Conservation (phyloP, 2,888 invertebrate species). For the Dyspetes luteomarginatus region DNA sequence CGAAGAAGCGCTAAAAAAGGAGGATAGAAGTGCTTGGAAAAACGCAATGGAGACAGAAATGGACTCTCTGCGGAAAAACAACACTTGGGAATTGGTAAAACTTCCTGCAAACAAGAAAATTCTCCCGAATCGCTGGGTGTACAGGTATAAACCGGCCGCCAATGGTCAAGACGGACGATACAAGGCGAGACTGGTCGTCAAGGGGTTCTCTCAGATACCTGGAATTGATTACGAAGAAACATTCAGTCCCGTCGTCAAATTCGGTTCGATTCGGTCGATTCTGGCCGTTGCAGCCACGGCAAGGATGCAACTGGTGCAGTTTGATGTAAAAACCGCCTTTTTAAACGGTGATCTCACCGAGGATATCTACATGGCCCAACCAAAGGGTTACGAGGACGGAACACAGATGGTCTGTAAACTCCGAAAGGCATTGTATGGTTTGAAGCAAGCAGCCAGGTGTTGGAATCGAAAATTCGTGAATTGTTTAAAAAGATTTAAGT, state of each 20-base stretch:
- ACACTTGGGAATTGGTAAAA: conserved; percentile 44
- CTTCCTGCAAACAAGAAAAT: conserved; percentile 1
- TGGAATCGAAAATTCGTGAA: conserved; percentile 37
- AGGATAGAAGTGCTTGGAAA: conserved; percentile 18
- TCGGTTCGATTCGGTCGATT: conserved; percentile 67
- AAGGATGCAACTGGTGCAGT: conserved; percentile 69
- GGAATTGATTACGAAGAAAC: conserved; percentile 72
- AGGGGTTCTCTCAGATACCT: conserved; percentile 68
- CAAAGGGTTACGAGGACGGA: conserved; percentile 29
- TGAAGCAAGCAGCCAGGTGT: conserved; percentile 43
- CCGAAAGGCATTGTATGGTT: conserved; percentile 16
- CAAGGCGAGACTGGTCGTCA: conserved; percentile 68
- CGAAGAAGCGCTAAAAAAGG: conserved; percentile 13
- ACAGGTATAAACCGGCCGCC: neutral
- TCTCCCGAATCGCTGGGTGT: conserved; percentile 40
- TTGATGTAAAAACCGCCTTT: conserved; percentile 76
- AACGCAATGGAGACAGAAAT: conserved; percentile 53
- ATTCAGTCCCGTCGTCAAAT: conserved; percentile 69
- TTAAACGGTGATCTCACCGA: conserved; percentile 72
- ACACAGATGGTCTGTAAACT: conserved; percentile 19
- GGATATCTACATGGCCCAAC: conserved; percentile 19
- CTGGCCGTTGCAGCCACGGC: conserved; percentile 67
- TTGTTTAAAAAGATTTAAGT: conserved; percentile 51
- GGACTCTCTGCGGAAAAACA: conserved; percentile 40
- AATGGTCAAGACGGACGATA: neutral